These are phyloP conservation scores for Microchrysa polita DNA, from an alignment of 2,888 invertebrate genomes.

Conservation along the genomic window DNA sequence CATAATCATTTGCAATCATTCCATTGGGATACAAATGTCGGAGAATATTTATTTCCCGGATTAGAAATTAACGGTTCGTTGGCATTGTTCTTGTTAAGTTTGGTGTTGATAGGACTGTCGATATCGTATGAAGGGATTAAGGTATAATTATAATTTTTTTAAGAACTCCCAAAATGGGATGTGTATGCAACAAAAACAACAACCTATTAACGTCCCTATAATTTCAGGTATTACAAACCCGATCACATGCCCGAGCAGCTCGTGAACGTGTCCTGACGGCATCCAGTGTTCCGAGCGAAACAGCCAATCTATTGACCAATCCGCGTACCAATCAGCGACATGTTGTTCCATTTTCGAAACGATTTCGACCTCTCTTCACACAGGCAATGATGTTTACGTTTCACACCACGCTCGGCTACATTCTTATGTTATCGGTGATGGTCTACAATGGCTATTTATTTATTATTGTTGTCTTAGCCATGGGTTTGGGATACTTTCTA, in stretches of 20 bases:
- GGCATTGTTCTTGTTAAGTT: constrained; percentile 70
- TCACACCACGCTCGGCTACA: constrained; percentile 71
- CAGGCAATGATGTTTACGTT: constrained; percentile 54
- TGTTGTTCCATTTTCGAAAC: constrained; percentile 43
- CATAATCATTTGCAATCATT: constrained; percentile 68
- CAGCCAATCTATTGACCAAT: constrained; percentile 52
- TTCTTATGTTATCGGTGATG: constrained; percentile 80
- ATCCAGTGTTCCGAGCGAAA: constrained; percentile 53
- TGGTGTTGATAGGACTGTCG: constrained; percentile 69
- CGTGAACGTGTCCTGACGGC: constrained; percentile 52
- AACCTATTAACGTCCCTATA: background rate
- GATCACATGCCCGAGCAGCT: constrained; percentile 52
- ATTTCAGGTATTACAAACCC: constrained; percentile 53
- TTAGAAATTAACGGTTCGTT: constrained; percentile 67
- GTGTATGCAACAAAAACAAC: too few relatives aligned
- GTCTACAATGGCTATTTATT: constrained; percentile 75
- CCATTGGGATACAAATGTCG: constrained; percentile 73
- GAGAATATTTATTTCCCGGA: constrained; percentile 73
- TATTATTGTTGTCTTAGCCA: constrained; percentile 72
- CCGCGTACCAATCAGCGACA: background rate
- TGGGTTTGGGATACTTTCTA: constrained; percentile 69
- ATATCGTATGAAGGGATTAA: constrained; percentile 72
- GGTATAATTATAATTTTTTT: constrained; percentile 58
- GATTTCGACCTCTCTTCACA: constrained; percentile 44
- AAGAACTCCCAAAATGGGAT: too few relatives aligned